Percentiles rank a stretch among this genome's conserved stretches.
Evolutionary conservation across 2,113 vertebrate species (phyloP).

Genomic region (Camarhynchus parvulus): DNA sequence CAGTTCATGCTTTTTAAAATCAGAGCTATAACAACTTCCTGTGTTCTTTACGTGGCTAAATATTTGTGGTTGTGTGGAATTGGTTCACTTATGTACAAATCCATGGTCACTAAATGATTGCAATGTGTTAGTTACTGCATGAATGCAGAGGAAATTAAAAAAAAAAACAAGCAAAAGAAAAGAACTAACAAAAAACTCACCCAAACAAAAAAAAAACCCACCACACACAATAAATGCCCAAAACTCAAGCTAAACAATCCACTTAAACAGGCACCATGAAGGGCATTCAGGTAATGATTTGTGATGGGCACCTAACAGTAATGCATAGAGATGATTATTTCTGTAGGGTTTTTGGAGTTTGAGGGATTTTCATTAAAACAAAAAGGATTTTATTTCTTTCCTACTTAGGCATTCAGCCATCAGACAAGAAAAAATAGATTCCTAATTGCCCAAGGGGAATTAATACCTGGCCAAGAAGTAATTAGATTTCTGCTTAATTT

Average conservation of each 20-base stretch:
- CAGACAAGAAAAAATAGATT: neutral
- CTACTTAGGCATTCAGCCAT: neutral
- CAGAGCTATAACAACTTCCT: neutral
- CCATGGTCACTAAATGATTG: neutral
- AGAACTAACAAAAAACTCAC: neutral
- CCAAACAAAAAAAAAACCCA: neutral
- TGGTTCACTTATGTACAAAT: neutral
- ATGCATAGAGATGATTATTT: neutral
- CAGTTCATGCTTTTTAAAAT: neutral
- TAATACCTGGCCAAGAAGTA: neutral
- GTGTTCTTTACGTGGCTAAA: neutral
- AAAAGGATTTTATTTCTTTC: neutral
- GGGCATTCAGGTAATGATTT: neutral
- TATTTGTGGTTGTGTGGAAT: neutral
- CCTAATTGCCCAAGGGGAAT: neutral
- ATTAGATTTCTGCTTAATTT: neutral
- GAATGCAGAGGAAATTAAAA: neutral
- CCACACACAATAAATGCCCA: neutral
- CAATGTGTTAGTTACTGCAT: neutral
- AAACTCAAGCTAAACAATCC: neutral
- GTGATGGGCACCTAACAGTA: neutral
- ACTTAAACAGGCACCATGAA: neutral
- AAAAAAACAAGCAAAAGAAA: neutral
- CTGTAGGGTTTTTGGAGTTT: neutral
- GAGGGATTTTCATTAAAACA: neutral